phyloP scores from a whole-genome alignment of 2,797 vertebrate genomes.

The Babyrousa celebensis region DNA sequence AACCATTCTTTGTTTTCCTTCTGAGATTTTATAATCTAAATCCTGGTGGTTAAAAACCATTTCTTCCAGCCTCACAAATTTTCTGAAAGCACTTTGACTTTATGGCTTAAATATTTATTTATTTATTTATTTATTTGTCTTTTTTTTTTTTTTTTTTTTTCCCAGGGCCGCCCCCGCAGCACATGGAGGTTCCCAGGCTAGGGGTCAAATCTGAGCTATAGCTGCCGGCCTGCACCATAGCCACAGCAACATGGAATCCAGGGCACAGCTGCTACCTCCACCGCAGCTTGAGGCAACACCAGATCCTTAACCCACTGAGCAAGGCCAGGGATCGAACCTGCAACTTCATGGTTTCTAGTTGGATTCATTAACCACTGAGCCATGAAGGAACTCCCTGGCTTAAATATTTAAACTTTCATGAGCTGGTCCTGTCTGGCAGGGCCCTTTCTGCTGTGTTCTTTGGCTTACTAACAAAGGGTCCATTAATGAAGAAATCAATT shows the following conservation, averaged over 20 bases:
- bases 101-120: constrained; percentile 28
- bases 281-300: no score
- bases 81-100: constrained; percentile 29
- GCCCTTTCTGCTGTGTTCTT: neutral
- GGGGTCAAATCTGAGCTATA: no score
- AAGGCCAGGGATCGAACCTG: no score
- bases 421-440: neutral
- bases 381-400: neutral
- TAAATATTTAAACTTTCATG: constrained; percentile 24
- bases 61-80: neutral
- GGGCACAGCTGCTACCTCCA: no score
- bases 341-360: no score
- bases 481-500: neutral
- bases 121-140: neutral
- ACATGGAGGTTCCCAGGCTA: no score
- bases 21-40: constrained; percentile 49
- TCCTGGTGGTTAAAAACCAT: neutral
- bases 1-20: constrained; percentile 36
- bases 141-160: no score
- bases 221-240: no score
- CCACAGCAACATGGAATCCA: no score
- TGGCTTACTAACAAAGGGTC: neutral
- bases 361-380: no score
- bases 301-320: no score
- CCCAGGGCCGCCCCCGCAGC: no score